Conservation (phyloP, 2,113 vertebrate genomes). For the Chrysemys picta region DNA sequence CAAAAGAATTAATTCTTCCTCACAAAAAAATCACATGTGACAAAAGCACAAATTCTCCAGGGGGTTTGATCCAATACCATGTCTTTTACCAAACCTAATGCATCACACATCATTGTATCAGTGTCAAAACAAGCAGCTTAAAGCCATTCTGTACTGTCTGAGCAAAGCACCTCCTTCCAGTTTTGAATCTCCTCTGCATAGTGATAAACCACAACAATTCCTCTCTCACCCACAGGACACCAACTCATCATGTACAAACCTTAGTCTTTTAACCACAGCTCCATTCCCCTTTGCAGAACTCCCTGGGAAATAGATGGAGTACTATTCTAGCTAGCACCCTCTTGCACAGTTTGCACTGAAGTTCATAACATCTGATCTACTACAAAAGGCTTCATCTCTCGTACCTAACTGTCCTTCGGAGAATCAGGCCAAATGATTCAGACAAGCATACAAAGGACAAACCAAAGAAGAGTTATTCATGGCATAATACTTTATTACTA, state of each 20-base stretch:
- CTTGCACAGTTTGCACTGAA: not conserved
- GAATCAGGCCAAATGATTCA: not conserved
- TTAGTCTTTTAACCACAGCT: not conserved
- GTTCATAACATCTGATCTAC: not conserved
- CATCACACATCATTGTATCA: slow-evolving; percentile 43
- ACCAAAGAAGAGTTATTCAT: not conserved
- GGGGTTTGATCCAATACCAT: not conserved
- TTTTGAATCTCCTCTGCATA: not conserved
- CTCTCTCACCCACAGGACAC: not conserved
- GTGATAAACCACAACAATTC: not conserved
- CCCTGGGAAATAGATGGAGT: not conserved
- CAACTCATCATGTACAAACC: accelerated
- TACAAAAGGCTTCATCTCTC: not conserved
- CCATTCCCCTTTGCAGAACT: not conserved
- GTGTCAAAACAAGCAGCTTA: not conserved
- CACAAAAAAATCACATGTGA: not conserved
- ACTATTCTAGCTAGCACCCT: not conserved
- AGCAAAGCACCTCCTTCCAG: not conserved
- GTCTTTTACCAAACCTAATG: slow-evolving; percentile 28
- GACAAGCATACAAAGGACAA: not conserved
- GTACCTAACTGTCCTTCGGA: not conserved
- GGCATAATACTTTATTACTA: not conserved
- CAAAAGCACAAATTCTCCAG: accelerated
- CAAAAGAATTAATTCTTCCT: not conserved
- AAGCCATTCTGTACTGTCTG: not conserved